phyloP scores from a whole-genome alignment of 2,888 invertebrate species.

The Chymomyza caudatula region DNA sequence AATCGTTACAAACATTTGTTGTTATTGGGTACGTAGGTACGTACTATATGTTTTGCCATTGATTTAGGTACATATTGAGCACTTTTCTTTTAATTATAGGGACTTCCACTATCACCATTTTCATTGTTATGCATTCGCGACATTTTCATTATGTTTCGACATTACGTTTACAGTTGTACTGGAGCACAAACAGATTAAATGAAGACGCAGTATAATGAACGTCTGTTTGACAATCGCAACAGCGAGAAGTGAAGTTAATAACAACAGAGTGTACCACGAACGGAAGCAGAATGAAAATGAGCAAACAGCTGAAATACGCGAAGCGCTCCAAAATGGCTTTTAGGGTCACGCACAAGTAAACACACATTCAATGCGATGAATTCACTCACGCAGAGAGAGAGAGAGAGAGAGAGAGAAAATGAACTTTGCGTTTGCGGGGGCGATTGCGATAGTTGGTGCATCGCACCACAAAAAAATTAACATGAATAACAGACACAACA shows the following conservation, averaged over 20 bases:
- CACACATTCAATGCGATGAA: constrained; percentile 9
- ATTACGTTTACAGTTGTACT: not conserved
- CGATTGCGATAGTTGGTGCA: constrained; percentile 43
- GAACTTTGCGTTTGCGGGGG: constrained; percentile 43
- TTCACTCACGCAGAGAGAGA: constrained; percentile 4
- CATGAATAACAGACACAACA: constrained; percentile 32
- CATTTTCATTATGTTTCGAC: not conserved
- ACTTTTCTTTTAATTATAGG: not conserved
- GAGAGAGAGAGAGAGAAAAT: constrained; percentile 11
- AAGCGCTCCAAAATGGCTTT: constrained; percentile 39
- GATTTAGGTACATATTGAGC: not conserved
- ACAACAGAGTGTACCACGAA: constrained; percentile 37
- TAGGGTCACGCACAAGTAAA: constrained; percentile 35
- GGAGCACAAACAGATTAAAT: constrained; percentile 54
- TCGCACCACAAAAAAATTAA: constrained; percentile 41
- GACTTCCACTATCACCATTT: not conserved
- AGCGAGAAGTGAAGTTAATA: constrained; percentile 8
- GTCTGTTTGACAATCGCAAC: constrained; percentile 25
- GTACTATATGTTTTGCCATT: not conserved
- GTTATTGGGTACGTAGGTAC: not conserved
- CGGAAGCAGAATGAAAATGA: not conserved
- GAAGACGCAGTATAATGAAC: constrained; percentile 59
- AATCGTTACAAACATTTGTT: not conserved
- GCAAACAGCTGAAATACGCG: constrained; percentile 38
- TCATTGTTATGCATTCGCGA: not conserved